Evolutionary conservation across 1,140 invertebrate species (phyloP), one percentile per base, ranked within the genome.

Genomic region (Lithobius niger): DNA sequence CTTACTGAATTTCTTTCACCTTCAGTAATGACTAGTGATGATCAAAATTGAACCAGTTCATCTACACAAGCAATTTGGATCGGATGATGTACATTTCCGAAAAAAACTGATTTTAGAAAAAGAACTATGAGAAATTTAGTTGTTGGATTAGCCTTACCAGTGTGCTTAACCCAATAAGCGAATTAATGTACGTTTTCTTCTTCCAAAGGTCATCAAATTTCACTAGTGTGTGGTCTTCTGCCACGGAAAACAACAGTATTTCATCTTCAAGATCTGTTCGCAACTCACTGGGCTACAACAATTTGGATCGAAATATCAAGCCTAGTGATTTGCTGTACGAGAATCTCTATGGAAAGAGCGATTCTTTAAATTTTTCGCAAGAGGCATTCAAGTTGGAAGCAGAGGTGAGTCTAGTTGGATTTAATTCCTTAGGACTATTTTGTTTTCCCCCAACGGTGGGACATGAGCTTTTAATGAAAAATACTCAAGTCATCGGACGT

Each of bases 291-390:
- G 48, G 48, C 6, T 50, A 27, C 19, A 26, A 19, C 3, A 50
- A 50, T 50, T 26, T 27, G n/a, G 48, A 50, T 16, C 10, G 24
- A 50, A 24, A 24, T 25, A 27, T 50, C 3, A 50, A 50, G 27
- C 25, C 48, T 3, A 13, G 6, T 13, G 48, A 50, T 13, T 24
- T 27, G 13, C 19, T 50, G 3, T 50, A 26, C 27, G 48, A 50
- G 3, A 24, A 25, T 15, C 27, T 50, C 16, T 50, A 50, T 27
- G 48, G 48, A 21, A 50, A 50, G 21, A 26, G 48, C 4, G 48
- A 50, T 13, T 25, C 3, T 15, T 4, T 50, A 4, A 13, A 3
- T 3, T 50, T 27, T 4, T 26, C 48, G n/a, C 48, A 50, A 50
- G 48, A 50, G 10, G 13, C 24, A 6, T 10, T 50, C 16, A 50